Percentiles rank a stretch among this genome's conserved stretches.
These are phyloP conservation scores for Cephus sareptanus DNA, from an alignment of 2,888 invertebrate species.

Conservation along the genomic window DNA sequence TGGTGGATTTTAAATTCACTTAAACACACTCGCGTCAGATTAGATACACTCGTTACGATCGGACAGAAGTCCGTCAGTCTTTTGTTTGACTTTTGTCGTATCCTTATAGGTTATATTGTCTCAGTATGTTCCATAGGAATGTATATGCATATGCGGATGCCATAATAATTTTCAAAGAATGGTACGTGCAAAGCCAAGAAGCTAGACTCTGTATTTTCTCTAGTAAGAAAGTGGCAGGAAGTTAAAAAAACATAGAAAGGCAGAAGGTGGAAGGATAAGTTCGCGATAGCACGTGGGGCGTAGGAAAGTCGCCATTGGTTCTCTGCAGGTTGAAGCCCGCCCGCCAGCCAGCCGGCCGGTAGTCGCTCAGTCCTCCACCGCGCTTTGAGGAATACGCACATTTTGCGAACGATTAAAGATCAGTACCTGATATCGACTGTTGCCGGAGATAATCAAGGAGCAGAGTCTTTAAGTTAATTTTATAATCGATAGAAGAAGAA, in stretches of 20 bases:
- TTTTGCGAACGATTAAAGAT: slow-evolving; percentile 29
- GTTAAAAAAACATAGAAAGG: neutral
- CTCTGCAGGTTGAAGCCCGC: slow-evolving; percentile 47
- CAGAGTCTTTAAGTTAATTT: neutral
- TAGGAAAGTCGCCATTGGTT: slow-evolving; percentile 51
- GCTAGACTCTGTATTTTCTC: neutral
- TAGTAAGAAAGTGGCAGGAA: neutral
- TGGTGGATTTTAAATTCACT: neutral
- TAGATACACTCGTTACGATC: neutral
- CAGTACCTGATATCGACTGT: neutral
- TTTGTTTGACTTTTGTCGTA: neutral
- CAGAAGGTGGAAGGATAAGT: neutral
- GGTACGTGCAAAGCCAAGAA: neutral
- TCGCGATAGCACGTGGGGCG: slow-evolving; percentile 32
- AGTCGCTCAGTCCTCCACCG: slow-evolving; percentile 53
- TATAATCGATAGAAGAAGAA: neutral
- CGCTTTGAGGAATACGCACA: slow-evolving; percentile 51
- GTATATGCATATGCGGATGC: neutral
- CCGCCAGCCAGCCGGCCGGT: slow-evolving; percentile 52
- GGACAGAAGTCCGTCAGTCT: neutral
- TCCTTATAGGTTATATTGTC: neutral
- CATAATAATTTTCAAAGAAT: neutral
- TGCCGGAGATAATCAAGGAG: neutral
- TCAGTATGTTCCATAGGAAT: neutral
- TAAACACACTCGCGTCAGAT: neutral